These are phyloP conservation scores for Gopherus flavomarginatus DNA, from an alignment of 2,113 vertebrate species.

Conservation along the genomic window DNA sequence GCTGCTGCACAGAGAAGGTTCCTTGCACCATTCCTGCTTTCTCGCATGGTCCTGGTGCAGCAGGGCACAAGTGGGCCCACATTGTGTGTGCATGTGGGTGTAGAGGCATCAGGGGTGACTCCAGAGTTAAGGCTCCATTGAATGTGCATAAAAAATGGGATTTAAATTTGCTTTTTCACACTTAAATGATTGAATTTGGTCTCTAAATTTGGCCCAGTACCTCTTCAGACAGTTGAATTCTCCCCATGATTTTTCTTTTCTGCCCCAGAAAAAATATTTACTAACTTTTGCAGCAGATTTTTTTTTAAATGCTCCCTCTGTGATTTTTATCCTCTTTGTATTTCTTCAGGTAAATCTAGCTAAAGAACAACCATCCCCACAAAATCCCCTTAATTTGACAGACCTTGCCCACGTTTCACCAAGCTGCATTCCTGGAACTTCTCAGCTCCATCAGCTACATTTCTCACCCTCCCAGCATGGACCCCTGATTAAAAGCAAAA, in stretches of 20 bases:
- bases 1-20: background rate
- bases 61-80: background rate
- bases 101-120: background rate
- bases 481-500: background rate
- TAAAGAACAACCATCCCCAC: background rate
- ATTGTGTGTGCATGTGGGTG: background rate
- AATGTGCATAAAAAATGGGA: background rate
- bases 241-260: background rate
- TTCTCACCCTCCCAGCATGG: background rate
- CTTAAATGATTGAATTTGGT: background rate
- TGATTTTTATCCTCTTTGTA: background rate
- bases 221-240: background rate
- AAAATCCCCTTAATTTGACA: background rate
- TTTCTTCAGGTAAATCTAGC: background rate
- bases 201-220: background rate
- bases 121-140: background rate
- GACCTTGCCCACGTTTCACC: background rate
- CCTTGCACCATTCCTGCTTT: background rate
- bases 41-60: background rate
- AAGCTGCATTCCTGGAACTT: background rate
- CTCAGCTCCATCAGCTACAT: background rate
- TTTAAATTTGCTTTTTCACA: background rate
- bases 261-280: background rate
- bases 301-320: background rate
- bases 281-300: background rate